Evolutionary conservation across 2,888 invertebrate genomes (phyloP).

Genomic region (Drosophila mulleri): DNA sequence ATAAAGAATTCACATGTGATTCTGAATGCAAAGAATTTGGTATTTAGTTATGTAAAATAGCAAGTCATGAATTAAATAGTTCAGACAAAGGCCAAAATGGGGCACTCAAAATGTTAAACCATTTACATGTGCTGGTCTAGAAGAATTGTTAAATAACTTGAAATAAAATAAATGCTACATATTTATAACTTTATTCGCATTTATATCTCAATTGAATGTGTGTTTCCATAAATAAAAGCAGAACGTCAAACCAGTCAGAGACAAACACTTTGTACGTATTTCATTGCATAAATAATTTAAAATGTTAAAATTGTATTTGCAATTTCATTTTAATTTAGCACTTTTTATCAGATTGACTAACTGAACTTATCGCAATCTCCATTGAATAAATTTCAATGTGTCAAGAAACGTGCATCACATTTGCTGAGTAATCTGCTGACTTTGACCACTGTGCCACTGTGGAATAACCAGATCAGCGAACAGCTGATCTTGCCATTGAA

Average conservation of each 20-base stretch:
- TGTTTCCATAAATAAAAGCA: background rate
- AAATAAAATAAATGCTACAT: background rate
- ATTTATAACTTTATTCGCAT: background rate
- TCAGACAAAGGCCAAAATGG: background rate
- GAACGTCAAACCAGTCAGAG: background rate
- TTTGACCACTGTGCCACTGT: background rate
- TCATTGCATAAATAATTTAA: background rate
- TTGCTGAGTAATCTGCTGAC: background rate
- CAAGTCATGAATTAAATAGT: background rate
- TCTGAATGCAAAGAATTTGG: background rate
- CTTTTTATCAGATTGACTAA: background rate
- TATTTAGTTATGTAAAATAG: too few relatives aligned
- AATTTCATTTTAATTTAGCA: background rate
- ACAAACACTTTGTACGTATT: background rate
- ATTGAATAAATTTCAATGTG: constrained; percentile 3
- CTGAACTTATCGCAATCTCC: background rate
- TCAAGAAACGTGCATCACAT: constrained; percentile 2
- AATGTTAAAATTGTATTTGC: background rate
- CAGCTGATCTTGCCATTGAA: constrained; percentile 27
- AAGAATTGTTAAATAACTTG: background rate
- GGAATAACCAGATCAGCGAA: constrained; percentile 1
- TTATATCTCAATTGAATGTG: background rate
- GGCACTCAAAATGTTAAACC: background rate
- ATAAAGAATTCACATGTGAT: background rate
- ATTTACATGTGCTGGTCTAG: background rate